Evolutionary conservation across 2,113 vertebrate genomes (phyloP).

Genomic region (Bungarus multicinctus): DNA sequence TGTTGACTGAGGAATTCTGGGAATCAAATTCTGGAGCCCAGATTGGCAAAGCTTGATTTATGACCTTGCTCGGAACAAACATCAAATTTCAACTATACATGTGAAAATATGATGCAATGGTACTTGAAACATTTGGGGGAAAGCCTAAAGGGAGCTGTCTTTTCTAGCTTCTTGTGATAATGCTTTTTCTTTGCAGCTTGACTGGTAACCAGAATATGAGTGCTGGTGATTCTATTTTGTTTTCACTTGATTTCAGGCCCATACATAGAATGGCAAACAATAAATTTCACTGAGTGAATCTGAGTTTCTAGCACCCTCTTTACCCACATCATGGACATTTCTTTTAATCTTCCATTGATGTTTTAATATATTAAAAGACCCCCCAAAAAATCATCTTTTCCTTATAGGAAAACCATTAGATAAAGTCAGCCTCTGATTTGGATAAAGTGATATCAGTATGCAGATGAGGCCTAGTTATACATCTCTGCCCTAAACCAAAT

Average conservation of each 20-base stretch:
- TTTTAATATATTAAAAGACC: not conserved
- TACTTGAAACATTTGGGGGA: not conserved
- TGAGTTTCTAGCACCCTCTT: not conserved
- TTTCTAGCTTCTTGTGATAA: not conserved
- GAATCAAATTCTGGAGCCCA: not conserved
- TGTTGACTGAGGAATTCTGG: not conserved
- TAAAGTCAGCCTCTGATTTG: not conserved
- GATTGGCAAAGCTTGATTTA: not conserved
- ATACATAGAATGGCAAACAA: not conserved
- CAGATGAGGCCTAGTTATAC: not conserved
- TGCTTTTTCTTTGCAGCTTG: not conserved
- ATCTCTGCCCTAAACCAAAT: not conserved
- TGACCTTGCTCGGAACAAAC: not conserved
- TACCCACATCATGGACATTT: not conserved
- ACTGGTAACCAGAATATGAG: not conserved
- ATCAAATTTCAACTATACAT: slow-evolving; percentile 3
- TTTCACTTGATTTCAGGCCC: not conserved
- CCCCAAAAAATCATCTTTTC: not conserved
- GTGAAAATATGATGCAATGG: not conserved
- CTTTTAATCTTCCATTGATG: not conserved
- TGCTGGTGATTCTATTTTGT: not conserved
- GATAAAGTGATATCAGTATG: not conserved
- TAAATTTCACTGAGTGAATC: not conserved
- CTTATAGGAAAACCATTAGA: not conserved
- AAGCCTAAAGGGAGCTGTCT: not conserved